Evolutionary conservation across 2,888 invertebrate genomes (phyloP), one percentile per base, ranked within the genome.

Genomic region (Meghimatium bilineatum): DNA sequence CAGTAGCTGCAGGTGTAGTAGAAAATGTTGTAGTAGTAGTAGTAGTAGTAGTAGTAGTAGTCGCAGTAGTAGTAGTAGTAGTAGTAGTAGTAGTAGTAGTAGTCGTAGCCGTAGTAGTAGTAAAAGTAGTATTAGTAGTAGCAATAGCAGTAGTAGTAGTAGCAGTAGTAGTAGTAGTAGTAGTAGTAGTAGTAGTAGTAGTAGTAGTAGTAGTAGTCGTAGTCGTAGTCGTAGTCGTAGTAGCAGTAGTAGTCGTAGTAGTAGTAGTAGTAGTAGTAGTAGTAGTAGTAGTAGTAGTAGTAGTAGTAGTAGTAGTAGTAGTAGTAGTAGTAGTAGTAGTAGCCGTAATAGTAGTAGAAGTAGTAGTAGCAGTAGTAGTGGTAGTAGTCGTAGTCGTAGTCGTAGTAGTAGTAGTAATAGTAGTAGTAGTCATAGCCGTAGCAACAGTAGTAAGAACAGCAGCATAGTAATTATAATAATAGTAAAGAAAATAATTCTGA

Each of bases 21-120:
- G 44, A 8, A 44, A n/a, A 36, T 8, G 72, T 23, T 36, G 66
- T 26, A 29, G 66, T 26, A 34, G 69, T 26, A 49, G 74, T 23
- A 49, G 74, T n/a, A 74, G 49, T n/a, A 3, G 74, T 10, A 74
- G 69, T 26, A 69, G 36, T 26, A 69, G 69, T 26, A 69, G 69
- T 26, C 10, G 36, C 6, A 69, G 69, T 26, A 69, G 69, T 3
- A 69, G 69, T 26, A 36, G 69, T 2, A 69, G 34, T 8, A 34
- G 69, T 3, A 69, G 69, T 5, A 69, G 69, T 26, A 34, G 69
- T 8, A 69, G 69, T 26, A 69, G 34, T 26, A 36, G 69, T 26
- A 69, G 69, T 26, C 1, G 69, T 26, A 69, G 69, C 1, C 10
- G 69, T 32, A 34, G 69, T 26, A 34, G 69, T 26, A 34, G 69